A percentile compares a stretch with the other conserved stretches of the same genome.
Conservation (phyloP, 2,113 vertebrate species). For the Porphyrio hochstetteri region DNA sequence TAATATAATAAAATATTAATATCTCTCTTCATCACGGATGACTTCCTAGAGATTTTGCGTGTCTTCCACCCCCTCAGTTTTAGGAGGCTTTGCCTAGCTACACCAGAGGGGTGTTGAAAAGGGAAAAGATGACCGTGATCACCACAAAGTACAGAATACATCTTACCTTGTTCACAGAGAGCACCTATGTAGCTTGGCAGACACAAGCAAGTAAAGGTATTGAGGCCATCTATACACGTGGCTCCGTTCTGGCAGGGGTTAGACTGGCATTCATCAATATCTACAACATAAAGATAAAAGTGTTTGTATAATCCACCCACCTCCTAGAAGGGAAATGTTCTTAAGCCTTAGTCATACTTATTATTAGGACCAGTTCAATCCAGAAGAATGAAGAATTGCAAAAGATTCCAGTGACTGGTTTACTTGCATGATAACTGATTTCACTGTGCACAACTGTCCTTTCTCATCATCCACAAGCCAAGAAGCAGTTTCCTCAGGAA, state of each 20-base stretch:
- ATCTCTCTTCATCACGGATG: background rate
- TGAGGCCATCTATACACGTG: constrained; percentile 88
- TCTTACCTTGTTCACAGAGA: constrained; percentile 93
- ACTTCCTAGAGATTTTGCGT: background rate
- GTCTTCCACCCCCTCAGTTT: background rate
- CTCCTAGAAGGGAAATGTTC: background rate
- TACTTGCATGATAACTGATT: background rate
- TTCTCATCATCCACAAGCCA: background rate
- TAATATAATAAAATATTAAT: background rate
- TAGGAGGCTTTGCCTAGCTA: background rate
- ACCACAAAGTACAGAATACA: background rate
- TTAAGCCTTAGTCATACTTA: background rate
- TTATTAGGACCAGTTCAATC: background rate
- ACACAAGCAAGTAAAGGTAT: constrained; percentile 88
- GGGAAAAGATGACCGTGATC: background rate
- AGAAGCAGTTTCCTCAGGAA: background rate
- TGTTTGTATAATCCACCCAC: background rate
- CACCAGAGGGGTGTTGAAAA: background rate
- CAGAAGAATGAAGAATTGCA: background rate
- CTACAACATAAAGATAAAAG: constrained; percentile 70
- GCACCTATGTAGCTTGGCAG: constrained; percentile 91
- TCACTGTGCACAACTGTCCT: background rate
- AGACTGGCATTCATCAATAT: constrained; percentile 93
- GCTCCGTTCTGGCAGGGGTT: constrained; percentile 95
- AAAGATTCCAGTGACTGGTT: background rate